Conservation (phyloP, 2,113 vertebrate genomes). For the Pterocles orientalis region DNA sequence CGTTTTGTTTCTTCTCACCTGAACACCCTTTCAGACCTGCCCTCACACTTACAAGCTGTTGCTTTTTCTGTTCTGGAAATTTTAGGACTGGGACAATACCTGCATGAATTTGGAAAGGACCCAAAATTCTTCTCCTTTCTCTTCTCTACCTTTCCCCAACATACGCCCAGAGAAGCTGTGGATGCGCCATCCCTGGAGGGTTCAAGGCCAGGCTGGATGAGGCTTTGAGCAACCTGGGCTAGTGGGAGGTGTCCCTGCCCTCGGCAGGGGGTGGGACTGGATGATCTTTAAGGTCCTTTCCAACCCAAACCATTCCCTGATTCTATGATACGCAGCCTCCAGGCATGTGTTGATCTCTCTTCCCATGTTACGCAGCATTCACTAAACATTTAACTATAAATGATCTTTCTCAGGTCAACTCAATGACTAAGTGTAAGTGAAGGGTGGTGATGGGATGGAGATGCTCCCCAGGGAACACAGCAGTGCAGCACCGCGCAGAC, state of each 20-base stretch:
- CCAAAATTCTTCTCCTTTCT: background rate
- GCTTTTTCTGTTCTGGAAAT: background rate
- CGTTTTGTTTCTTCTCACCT: background rate
- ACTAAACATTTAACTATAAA: background rate
- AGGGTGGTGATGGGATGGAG: background rate
- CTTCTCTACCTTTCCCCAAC: background rate
- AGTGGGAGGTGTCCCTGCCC: no score
- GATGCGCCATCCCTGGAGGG: no score
- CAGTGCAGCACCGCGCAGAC: background rate
- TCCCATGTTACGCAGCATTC: fast-evolving
- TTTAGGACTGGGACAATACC: background rate
- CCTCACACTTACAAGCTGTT: background rate
- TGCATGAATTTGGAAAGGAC: background rate
- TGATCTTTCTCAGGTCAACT: background rate
- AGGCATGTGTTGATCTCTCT: fast-evolving
- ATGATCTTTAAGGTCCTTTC: no score
- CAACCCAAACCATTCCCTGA: no score
- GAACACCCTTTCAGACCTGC: background rate
- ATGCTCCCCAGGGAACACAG: background rate
- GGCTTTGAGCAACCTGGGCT: no score
- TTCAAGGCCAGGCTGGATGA: no score
- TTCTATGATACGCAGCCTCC: background rate
- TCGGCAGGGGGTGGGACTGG: no score
- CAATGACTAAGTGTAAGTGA: background rate
- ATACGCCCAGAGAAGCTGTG: background rate